Conservation (phyloP, 2,888 invertebrate species). For the Cistogaster globosa region DNA sequence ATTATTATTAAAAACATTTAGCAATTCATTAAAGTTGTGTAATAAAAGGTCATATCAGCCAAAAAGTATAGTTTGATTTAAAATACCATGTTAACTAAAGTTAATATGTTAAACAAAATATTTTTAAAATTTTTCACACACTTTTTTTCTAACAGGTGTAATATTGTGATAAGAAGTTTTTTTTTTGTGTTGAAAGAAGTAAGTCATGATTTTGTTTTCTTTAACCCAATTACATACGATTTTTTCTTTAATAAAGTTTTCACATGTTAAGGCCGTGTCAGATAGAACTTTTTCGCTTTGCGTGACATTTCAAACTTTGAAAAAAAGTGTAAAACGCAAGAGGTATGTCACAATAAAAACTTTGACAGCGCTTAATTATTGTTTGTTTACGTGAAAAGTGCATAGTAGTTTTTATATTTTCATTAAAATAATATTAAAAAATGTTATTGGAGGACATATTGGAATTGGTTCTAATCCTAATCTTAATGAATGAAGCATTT, state of each 20-base stretch:
- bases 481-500: no score
- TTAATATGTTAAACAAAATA: neutral
- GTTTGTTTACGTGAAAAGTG: no score
- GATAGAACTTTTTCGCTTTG: no score
- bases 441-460: no score
- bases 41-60: neutral
- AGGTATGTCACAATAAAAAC: no score
- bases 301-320: no score
- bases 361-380: no score
- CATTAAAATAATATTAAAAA: no score
- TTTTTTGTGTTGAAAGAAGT: neutral
- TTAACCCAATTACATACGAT: constrained; percentile 58
- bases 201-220: constrained; percentile 26
- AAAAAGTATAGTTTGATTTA: neutral
- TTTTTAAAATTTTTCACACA: neutral
- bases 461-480: no score
- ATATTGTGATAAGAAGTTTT: constrained; percentile 44
- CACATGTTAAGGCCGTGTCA: no score
- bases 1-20: neutral
- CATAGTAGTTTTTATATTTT: no score
- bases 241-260: constrained; percentile 53
- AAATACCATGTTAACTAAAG: neutral
- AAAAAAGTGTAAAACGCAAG: no score
- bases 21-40: neutral
- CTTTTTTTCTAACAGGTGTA: constrained; percentile 36